Base-by-base conservation (phyloP, 2,888 invertebrate genomes). In the Trichacis sp. region DNA sequence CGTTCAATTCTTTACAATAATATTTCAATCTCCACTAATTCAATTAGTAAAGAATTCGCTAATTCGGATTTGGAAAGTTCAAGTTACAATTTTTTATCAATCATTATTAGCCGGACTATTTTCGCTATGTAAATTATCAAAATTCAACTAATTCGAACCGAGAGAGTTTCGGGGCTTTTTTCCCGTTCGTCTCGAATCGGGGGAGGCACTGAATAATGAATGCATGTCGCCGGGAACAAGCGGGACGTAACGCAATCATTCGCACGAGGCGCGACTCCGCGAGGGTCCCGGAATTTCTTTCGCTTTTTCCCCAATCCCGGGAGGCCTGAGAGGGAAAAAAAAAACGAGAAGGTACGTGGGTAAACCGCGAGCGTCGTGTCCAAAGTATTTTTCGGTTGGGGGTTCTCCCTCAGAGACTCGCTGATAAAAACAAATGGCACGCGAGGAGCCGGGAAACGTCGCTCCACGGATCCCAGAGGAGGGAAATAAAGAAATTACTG, bases 351-450 rank as follows among this genome's bases (percentile, higher is more conserved):
- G n/a, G n/a, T 45, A 70, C 64, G 55, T 56, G 65, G 70, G 68
- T 70, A 71, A 69, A 69, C 70, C 72, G 69, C 74, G 63, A 53
- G 52, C 17, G 14, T 42, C 42, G 42, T 18, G 42, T 14, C 42
- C 42, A 42, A 42, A 42, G 42, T 42, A 42, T 61, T 42, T 51
- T 65, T 61, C 57, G 46, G 30, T 18, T 14, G 40, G 62, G 58
- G 51, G 45, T 15, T 38, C 17, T 54, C 51, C 78, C 78, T 75
- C 57, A 49, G 77, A 71, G 81, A 74, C 70, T 66, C 69, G 74
- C 76, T 83, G 82, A 83, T 84, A 82, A 83, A 84, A 84, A 83
- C 79, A 80, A 82, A 84, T 82, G 81, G 80, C 75, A 74, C 74
- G 77, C 77, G 77, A 76, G 70, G 73, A 74, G 71, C 65, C 60